Base-by-base conservation (phyloP, 2,797 vertebrate genomes). In the Urosaurus nigricauda region DNA sequence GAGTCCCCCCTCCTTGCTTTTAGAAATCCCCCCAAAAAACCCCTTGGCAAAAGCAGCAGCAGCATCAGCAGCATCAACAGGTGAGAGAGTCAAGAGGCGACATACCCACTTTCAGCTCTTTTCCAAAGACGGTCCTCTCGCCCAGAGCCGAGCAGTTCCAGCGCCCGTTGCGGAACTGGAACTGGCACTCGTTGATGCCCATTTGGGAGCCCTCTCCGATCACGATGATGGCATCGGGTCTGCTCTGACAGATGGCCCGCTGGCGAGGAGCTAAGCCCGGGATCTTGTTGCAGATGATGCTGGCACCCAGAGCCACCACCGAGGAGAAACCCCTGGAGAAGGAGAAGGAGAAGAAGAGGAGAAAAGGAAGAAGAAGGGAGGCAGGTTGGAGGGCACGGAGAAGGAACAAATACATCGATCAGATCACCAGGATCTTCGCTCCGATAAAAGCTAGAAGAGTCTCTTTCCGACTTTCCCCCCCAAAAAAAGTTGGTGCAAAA, bases 61-160 rank as follows among this genome's bases (percentile, higher is more conserved):
- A 43, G 68, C 79, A 81, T 83, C 78, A 56, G 14, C 58, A 60
- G 19, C 17, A 60, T 5, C 58, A 21, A 21, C 58, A 60, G 58
- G 5, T 60, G 19, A 60, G 53, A 89, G 53, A 89, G 82, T 35
- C 74, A 80, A 65, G 89, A 93, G 90, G 96, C 94, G 94, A 99
- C 98, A 17, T 98, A 99, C 99, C 99, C 98, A 99, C 99, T 99
- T 98, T 98, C 96, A 99, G 98, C 97, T 99, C 98, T 97, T 98
- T 99, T 89, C 99, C 98, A 95, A 99, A 99, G 96, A 99, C 98
- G 0, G 99, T 99, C 95, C 98, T 98, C 95, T 99, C 98, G 43
- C 98, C 99, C 92, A 99, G 96, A 4, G 99, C 99, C 0, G 99
- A 99, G 96, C 98, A 99, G 96, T 99, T 99, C 99, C 99, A 99